Conservation (phyloP, 1,140 invertebrate species). For the Ceratina australensis region DNA sequence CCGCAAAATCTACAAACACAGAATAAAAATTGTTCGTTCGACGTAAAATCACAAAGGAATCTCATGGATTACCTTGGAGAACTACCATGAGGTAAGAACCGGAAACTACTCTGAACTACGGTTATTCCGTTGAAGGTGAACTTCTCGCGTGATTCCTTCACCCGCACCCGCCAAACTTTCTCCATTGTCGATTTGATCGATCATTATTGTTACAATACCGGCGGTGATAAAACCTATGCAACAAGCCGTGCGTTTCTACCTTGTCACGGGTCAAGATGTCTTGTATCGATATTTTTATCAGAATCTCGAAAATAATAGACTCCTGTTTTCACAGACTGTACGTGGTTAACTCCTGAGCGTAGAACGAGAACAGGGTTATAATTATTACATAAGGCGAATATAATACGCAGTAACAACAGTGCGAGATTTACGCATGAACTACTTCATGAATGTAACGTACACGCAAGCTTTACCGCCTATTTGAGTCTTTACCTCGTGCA, state of each 20-base stretch:
- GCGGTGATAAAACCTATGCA: conserved; percentile 51
- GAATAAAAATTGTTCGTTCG: background rate
- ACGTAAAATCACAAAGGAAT: background rate
- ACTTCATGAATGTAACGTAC: too few species aligned
- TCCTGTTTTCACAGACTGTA: conserved; percentile 23
- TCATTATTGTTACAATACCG: conserved; percentile 60
- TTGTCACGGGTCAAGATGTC: conserved; percentile 8
- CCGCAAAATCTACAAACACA: background rate
- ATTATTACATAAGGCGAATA: conserved; percentile 6
- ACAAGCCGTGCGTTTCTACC: conserved; percentile 31
- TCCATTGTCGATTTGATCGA: conserved; percentile 62
- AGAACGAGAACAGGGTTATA: too few species aligned
- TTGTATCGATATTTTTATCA: conserved; percentile 30
- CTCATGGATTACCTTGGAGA: background rate
- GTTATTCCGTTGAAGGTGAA: conserved; percentile 13
- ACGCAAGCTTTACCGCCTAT: too few species aligned
- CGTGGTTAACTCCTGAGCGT: background rate
- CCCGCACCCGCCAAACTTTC: conserved; percentile 55
- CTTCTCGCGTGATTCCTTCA: conserved; percentile 47
- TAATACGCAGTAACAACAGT: too few species aligned
- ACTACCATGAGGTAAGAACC: conserved; percentile 11
- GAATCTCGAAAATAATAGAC: conserved; percentile 34
- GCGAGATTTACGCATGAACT: too few species aligned
- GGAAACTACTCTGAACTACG: conserved; percentile 20
- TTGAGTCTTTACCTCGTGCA: too few species aligned